Evolutionary conservation across 2,797 vertebrate genomes (phyloP).

Genomic region (Gallinago stenura): DNA sequence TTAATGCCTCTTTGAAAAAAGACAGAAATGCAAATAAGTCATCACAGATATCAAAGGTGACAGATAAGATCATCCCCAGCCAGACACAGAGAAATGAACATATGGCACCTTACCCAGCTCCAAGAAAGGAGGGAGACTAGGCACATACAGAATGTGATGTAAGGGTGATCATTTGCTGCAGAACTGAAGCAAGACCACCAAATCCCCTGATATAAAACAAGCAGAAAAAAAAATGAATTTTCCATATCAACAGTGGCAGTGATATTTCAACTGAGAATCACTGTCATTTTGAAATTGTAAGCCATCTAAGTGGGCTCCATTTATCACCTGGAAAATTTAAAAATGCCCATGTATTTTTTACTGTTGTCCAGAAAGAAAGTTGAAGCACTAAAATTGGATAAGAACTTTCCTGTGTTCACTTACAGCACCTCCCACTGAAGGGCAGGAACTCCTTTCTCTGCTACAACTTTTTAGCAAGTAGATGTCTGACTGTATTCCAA

Average conservation of each 20-base stretch:
- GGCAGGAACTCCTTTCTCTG: neutral
- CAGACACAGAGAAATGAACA: neutral
- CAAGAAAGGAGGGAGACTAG: neutral
- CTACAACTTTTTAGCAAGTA: neutral
- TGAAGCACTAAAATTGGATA: neutral
- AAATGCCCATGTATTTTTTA: neutral
- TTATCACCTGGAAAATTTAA: neutral
- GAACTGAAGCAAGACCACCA: neutral
- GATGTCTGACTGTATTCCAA: slow-evolving; percentile 13
- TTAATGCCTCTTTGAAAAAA: neutral
- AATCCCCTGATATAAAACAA: neutral
- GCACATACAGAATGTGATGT: neutral
- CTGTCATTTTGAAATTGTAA: neutral
- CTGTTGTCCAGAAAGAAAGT: neutral
- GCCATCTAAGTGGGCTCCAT: neutral
- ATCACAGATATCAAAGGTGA: neutral
- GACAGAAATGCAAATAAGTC: neutral
- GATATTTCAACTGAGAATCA: neutral
- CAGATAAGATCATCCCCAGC: neutral
- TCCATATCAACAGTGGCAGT: neutral
- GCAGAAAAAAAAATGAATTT: neutral
- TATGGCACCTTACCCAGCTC: neutral
- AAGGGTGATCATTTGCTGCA: neutral
- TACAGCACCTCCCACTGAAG: neutral
- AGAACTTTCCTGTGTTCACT: neutral